A percentile compares a stretch with the other conserved stretches of the same genome.
Evolutionary conservation across 1,140 invertebrate genomes (phyloP).

Genomic region (Conus ventricosus): DNA sequence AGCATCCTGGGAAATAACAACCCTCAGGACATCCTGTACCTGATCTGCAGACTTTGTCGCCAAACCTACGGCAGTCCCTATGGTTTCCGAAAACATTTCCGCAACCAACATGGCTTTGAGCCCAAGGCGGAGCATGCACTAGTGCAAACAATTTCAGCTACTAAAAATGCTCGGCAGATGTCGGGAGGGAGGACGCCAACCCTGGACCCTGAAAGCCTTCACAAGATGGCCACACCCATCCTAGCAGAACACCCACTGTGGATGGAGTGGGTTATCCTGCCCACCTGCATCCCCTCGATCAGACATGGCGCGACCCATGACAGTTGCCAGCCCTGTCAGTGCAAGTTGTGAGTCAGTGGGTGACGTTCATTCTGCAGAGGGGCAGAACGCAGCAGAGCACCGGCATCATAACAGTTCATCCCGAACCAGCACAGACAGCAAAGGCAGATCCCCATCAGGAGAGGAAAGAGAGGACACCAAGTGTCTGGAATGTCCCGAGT

Average conservation of each 20-base stretch:
- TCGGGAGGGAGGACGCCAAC: conserved; percentile 29
- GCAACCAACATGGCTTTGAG: conserved; percentile 71
- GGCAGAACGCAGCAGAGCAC: not conserved
- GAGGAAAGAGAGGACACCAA: conserved; percentile 54
- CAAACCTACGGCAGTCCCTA: conserved; percentile 72
- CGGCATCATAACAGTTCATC: not conserved
- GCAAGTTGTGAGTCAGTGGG: not conserved
- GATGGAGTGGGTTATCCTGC: not conserved
- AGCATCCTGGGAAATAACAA: conserved; percentile 67
- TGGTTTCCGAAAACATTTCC: conserved; percentile 70
- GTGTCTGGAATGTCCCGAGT: conserved; percentile 65
- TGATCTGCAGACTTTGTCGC: conserved; percentile 68
- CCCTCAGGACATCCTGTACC: conserved; percentile 67
- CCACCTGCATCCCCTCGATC: not conserved
- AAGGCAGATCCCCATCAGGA: not conserved
- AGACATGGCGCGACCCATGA: not conserved
- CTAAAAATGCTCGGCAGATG: conserved; percentile 59
- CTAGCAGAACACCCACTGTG: not conserved
- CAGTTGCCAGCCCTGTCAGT: conserved; percentile 9
- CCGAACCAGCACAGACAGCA: conserved; percentile 26
- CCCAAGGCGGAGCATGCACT: conserved; percentile 67
- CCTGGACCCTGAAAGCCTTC: not conserved
- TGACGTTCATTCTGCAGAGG: conserved; percentile 5
- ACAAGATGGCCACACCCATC: not conserved
- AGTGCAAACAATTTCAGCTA: conserved; percentile 70